Evolutionary conservation across 2,888 invertebrate genomes (phyloP).

Genomic region (Girardia tigrina): DNA sequence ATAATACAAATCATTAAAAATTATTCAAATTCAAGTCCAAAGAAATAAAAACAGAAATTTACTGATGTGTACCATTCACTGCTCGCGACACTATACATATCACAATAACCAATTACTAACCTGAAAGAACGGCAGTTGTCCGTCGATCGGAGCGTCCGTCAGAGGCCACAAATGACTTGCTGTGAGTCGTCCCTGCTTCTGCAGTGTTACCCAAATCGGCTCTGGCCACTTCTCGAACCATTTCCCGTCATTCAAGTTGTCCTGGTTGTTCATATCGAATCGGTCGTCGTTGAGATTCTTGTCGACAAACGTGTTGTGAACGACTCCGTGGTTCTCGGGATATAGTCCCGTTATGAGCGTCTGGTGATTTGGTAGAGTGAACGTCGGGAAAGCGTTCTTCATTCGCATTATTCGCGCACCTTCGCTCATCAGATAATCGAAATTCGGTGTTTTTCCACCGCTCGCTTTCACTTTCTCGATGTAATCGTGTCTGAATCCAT

Average conservation of each 20-base stretch:
- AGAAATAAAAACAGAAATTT: too few relatives aligned
- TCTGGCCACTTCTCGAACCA: conserved; percentile 16
- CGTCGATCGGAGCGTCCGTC: not conserved
- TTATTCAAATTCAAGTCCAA: too few relatives aligned
- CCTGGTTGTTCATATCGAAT: conserved; percentile 11
- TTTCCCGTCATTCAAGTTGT: not conserved
- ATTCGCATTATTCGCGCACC: not conserved
- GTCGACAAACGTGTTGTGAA: conserved; percentile 3
- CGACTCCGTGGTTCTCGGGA: conserved; percentile 33
- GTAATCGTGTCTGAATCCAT: conserved; percentile 36
- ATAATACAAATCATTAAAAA: too few relatives aligned
- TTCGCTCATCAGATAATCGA: conserved; percentile 28
- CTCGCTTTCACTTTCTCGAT: conserved; percentile 21
- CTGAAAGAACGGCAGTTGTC: not conserved
- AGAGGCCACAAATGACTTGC: conserved; percentile 1
- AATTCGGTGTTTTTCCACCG: conserved; percentile 17
- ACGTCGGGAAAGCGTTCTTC: conserved; percentile 34
- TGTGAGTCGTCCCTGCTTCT: not conserved
- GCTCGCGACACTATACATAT: too few relatives aligned
- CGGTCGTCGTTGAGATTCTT: not conserved
- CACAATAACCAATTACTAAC: too few relatives aligned
- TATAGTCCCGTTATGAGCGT: conserved; percentile 35
- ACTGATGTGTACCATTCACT: too few relatives aligned
- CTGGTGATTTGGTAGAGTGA: conserved; percentile 36
- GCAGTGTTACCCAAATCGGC: conserved; percentile 25